A percentile compares a stretch with the other conserved stretches of the same genome.
Conservation (phyloP, 2,888 invertebrate genomes). For the Lordiphosa fenestrarum region DNA sequence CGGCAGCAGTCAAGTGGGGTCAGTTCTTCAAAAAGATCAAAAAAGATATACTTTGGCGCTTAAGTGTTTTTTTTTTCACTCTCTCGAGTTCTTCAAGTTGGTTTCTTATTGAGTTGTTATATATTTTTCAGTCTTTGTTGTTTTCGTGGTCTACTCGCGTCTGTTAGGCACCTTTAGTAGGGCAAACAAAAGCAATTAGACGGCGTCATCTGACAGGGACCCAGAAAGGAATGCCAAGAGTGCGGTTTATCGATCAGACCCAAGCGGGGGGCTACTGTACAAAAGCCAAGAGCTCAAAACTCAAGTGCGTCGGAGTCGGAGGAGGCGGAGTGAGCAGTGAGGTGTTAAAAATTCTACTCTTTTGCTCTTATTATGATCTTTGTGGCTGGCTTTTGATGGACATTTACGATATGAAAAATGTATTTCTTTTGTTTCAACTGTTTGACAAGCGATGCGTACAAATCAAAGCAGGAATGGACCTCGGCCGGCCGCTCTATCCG, state of each 20-base stretch:
- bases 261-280: conserved; percentile 63
- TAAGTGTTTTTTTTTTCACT: conserved; percentile 56
- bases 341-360: conserved; percentile 72
- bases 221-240: conserved; percentile 35
- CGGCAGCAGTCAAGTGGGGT: conserved; percentile 66
- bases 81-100: conserved; percentile 28
- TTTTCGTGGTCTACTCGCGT: conserved; percentile 35
- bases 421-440: conserved; percentile 57
- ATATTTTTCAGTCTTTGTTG: conserved; percentile 23
- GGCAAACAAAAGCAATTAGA: conserved; percentile 75
- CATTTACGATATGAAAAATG: conserved; percentile 63
- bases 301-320: conserved; percentile 4
- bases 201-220: conserved; percentile 62
- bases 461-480: conserved; percentile 63
- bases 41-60: conserved; percentile 63
- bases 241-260: conserved; percentile 38
- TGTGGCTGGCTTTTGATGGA: conserved; percentile 50
- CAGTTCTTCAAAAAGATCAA: conserved; percentile 62
- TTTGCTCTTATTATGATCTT: conserved; percentile 71
- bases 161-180: conserved; percentile 67
- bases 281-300: conserved; percentile 44
- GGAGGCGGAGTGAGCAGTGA: conserved; percentile 56
- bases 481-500: conserved; percentile 10
- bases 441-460: conserved; percentile 75
- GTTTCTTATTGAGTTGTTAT: conserved; percentile 68